phyloP scores from a whole-genome alignment of 1,140 invertebrate species.

The Dendroctonus ponderosae region DNA sequence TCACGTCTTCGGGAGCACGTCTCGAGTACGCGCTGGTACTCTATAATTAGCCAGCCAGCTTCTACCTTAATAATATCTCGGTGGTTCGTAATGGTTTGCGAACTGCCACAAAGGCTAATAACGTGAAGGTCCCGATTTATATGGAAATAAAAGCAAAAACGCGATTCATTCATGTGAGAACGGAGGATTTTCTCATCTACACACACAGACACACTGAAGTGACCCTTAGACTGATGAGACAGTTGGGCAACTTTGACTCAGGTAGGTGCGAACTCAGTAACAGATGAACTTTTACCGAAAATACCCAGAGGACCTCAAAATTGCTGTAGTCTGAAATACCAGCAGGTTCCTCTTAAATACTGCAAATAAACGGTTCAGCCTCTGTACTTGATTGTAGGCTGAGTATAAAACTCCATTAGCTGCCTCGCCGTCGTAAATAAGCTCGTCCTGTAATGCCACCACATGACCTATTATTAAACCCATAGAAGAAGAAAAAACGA shows the following conservation, averaged over 20 bases:
- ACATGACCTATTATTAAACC: slow-evolving; percentile 4
- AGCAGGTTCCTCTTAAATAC: too few species aligned
- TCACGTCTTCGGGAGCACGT: slow-evolving; percentile 40
- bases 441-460: background rate
- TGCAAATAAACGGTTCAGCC: too few species aligned
- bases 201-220: too few species aligned
- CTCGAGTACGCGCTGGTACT: slow-evolving; percentile 36
- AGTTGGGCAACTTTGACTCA: too few species aligned
- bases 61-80: slow-evolving; percentile 40
- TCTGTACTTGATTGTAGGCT: too few species aligned
- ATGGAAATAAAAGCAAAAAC: slow-evolving; percentile 2
- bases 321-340: too few species aligned
- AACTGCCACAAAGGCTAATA: slow-evolving; percentile 37
- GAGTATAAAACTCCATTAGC: background rate
- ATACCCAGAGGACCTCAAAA: too few species aligned
- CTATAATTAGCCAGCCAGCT: slow-evolving; percentile 39
- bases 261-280: too few species aligned
- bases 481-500: slow-evolving; percentile 1
- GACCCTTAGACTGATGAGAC: too few species aligned
- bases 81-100: slow-evolving; percentile 37
- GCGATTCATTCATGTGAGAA: slow-evolving; percentile 32
- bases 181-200: background rate
- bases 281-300: too few species aligned
- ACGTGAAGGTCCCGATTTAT: slow-evolving; percentile 24
- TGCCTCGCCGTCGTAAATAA: background rate